A percentile compares a stretch with the other conserved stretches of the same genome.
Evolutionary conservation across 1,140 invertebrate species (phyloP).

Genomic region (Fopius arisanus): DNA sequence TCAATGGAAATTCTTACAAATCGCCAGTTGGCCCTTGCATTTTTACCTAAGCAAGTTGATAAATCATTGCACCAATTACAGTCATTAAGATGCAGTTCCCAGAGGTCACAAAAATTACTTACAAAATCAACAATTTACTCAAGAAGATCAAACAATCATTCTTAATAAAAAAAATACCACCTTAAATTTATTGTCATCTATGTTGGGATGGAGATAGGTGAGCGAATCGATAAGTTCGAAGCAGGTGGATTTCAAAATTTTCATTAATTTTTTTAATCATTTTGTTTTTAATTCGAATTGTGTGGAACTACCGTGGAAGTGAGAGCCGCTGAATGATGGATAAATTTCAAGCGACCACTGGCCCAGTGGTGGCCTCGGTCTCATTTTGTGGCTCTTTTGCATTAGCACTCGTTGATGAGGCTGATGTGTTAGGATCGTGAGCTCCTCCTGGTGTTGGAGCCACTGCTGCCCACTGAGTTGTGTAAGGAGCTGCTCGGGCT

Average conservation of each 20-base stretch:
- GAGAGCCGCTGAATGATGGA: constrained; percentile 8
- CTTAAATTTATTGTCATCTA: constrained; percentile 28
- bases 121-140: background rate
- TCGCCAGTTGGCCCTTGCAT: background rate
- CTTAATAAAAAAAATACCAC: background rate
- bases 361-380: constrained; percentile 60
- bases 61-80: constrained; percentile 29
- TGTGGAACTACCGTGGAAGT: constrained; percentile 3
- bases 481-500: constrained; percentile 75
- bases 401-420: constrained; percentile 41
- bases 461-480: constrained; percentile 64
- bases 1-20: background rate
- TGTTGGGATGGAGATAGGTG: background rate
- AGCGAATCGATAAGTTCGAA: background rate
- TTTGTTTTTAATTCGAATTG: background rate
- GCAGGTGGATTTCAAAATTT: background rate
- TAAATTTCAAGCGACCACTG: constrained; percentile 57
- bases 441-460: constrained; percentile 52
- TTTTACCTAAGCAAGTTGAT: background rate
- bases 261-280: background rate
- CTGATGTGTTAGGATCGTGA: constrained; percentile 48
- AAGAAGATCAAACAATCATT: background rate
- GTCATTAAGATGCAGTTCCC: background rate
- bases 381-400: constrained; percentile 53
- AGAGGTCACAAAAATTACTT: background rate